Base-by-base conservation (phyloP, 2,888 invertebrate species). In the Gasteruption jaculator region DNA sequence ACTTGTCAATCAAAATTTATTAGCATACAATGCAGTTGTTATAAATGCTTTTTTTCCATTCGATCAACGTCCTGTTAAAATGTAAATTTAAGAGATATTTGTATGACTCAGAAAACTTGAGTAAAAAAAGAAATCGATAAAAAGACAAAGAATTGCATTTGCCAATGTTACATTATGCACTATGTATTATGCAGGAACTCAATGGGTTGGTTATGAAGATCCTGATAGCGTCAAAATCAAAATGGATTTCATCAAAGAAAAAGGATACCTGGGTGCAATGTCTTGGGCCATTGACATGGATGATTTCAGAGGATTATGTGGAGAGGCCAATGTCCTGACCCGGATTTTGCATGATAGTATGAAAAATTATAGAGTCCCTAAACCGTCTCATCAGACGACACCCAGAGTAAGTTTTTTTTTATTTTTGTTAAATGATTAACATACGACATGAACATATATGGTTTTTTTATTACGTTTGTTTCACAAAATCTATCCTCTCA, bases 261-360 rank as follows among this genome's bases (percentile, higher is more conserved):
- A 85, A 65, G 89, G 90, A 0, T 87, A 86, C 58, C 83, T 83
- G 0, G 92, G 92, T 0, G 91, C 89, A 1, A 92, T 92, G 92
- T 85, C 82, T 12, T 92, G 92, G 92, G 91, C 92, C 16, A 83
- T 91, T 32, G 89, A 89, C 54, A 90, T 91, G 91, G 92, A 93
- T 45, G 92, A 92, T 67, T 92, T 91, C 65, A 78, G 78, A 43
- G 91, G 90, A 0, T 64, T 88, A 1, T 92, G 92, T 58, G 91
- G 91, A 0, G 76, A 80, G 1, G 78, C 80, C 58, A 89, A 91
- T 66, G 78, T 83, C 0, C 71, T 92, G 7, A 83, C 86, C 49
- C 81, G 84, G 46, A 77, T 88, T 37, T 73, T 92, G 33, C 72
- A 85, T 57, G 76, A 82, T 16, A 82, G 80, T 56, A 85, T 92